These are phyloP conservation scores for Idaea dimidiata DNA, from an alignment of 2,888 invertebrate species.

Conservation along the genomic window DNA sequence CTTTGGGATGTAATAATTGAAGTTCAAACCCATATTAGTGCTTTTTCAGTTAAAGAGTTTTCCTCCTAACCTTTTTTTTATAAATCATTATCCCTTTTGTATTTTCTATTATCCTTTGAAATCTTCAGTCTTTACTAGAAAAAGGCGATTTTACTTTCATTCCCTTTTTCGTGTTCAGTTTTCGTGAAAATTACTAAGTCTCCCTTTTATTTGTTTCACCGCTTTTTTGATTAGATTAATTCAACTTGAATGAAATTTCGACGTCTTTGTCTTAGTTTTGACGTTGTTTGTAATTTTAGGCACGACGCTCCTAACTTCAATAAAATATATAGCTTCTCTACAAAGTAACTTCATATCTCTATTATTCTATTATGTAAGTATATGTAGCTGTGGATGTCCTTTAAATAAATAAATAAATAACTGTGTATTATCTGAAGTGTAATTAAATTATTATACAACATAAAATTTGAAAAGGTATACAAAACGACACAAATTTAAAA, in stretches of 20 bases:
- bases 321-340: too few species aligned
- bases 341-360: too few species aligned
- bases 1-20: background rate
- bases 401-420: too few species aligned
- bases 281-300: background rate
- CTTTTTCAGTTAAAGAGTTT: background rate
- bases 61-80: background rate
- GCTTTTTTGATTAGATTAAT: background rate
- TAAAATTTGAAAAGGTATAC: too few species aligned
- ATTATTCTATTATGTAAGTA: too few species aligned
- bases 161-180: background rate
- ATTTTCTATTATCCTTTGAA: background rate
- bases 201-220: background rate
- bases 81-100: background rate
- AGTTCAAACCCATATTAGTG: background rate
- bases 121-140: background rate
- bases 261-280: background rate
- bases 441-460: too few species aligned
- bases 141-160: background rate
- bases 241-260: background rate
- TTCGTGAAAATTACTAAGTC: background rate
- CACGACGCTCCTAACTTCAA: background rate
- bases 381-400: too few species aligned
- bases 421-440: too few species aligned
- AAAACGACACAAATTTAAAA: too few species aligned